phyloP scores from a whole-genome alignment of 1,140 invertebrate genomes.

The Eumeta japonica region DNA sequence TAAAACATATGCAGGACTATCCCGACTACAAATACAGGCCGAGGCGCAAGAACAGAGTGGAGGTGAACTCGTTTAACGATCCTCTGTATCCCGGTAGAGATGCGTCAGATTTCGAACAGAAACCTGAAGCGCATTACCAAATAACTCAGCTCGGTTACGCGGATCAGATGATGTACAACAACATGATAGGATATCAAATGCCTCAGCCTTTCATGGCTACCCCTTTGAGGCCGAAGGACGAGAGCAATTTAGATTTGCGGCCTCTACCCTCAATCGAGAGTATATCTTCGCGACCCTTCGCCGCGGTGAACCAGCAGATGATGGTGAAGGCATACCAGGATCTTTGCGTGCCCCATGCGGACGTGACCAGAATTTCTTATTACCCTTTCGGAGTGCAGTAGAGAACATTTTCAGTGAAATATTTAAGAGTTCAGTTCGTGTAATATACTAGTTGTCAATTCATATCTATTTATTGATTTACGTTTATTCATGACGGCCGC shows the following conservation, averaged over 20 bases:
- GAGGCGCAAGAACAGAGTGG: slow-evolving; percentile 64
- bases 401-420: too few species aligned
- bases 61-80: slow-evolving; percentile 23
- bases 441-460: neutral
- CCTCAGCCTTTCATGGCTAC: slow-evolving; percentile 40
- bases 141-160: slow-evolving; percentile 27
- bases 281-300: slow-evolving; percentile 45
- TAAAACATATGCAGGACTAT: slow-evolving; percentile 74
- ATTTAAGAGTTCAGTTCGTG: neutral
- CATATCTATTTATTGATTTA: neutral
- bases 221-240: slow-evolving; percentile 34
- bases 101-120: slow-evolving; percentile 30
- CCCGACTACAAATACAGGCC: slow-evolving; percentile 74
- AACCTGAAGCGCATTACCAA: slow-evolving; percentile 24
- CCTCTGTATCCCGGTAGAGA: slow-evolving; percentile 27
- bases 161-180: slow-evolving; percentile 45
- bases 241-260: slow-evolving; percentile 32
- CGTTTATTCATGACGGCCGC: too few species aligned
- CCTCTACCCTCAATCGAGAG: slow-evolving; percentile 49
- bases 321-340: slow-evolving; percentile 56
- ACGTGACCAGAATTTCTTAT: slow-evolving; percentile 44
- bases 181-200: slow-evolving; percentile 43
- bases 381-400: slow-evolving; percentile 49
- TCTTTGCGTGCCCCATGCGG: slow-evolving; percentile 37
- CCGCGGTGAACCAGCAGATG: slow-evolving; percentile 52